Base-by-base conservation (phyloP, 2,797 vertebrate species). In the Syngnathus acus region DNA sequence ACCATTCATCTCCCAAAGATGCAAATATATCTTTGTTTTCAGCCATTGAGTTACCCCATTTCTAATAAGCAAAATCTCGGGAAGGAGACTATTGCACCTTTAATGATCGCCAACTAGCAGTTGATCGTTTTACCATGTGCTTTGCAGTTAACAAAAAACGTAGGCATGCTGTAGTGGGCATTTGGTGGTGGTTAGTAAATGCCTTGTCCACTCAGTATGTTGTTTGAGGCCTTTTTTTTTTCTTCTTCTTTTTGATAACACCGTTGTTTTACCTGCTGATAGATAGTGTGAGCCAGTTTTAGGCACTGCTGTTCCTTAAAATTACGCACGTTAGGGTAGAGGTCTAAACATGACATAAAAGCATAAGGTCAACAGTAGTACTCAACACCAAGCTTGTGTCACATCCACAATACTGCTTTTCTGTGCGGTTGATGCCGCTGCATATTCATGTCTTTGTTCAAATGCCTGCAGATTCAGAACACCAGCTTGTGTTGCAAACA, bases 281-380 rank as follows among this genome's bases (percentile, higher is more conserved):
- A 79, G 87, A 85, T 90, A 79, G 79, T 77, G 78, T 85, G 86
- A 83, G 72, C 80, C 76, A 74, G 65, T 83, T 82, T 76, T 76
- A 81, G 74, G 62, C 84, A 75, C 85, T 82, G 81, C 84, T 84
- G 77, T 78, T 84, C 32, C 63, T 76, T 68, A n/a, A 48, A 73
- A 77, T 65, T 42, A 14, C 9, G 64, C 67, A 37, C 60, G 48
- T 47, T n/a, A 66, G 66, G 73, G 64, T 64, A 65, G 65, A 66
- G 6, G 10, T 37, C 26, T 61, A 61, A 63, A 23, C 14, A 64
- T 51, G 21, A 6, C 10, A 14, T 47, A 23, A 47, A 13, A 47
- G 21, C 42, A 16, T 47, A 16, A 47, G 40, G 23, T 61, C 6
- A 63, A 63, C 21, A 4, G 14, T 64, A 47, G 43, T 40, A 43